phyloP scores from a whole-genome alignment of 1,140 invertebrate genomes.

The Pentalonia nigronervosa region DNA sequence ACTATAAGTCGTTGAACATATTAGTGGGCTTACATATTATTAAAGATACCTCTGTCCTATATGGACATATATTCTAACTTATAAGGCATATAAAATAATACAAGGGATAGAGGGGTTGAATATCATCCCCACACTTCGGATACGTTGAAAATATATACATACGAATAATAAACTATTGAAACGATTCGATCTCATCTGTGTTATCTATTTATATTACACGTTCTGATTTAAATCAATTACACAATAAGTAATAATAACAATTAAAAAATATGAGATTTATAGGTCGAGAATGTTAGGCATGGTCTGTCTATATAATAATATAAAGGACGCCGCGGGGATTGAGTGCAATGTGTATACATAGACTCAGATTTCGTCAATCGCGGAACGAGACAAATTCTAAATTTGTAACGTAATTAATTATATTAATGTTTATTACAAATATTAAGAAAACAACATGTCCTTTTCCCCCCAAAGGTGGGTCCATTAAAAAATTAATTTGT shows the following conservation, averaged over 20 bases:
- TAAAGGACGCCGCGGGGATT: not conserved
- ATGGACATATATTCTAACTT: too few species aligned
- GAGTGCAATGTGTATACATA: not conserved
- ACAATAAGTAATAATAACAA: not conserved
- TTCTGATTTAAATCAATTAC: not conserved
- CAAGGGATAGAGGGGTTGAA: too few species aligned
- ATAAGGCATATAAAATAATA: too few species aligned
- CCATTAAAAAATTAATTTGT: too few species aligned
- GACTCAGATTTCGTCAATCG: not conserved
- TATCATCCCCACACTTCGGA: too few species aligned
- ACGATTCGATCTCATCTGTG: not conserved
- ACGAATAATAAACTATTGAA: not conserved
- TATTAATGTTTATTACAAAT: not conserved
- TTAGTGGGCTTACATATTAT: too few species aligned
- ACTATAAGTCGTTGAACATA: too few species aligned
- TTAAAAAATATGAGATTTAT: not conserved
- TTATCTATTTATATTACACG: not conserved
- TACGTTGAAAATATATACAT: not conserved
- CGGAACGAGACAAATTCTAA: not conserved
- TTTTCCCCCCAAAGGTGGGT: too few species aligned
- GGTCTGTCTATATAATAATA: not conserved
- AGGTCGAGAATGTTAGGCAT: not conserved
- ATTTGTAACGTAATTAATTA: not conserved
- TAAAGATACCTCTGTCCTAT: too few species aligned
- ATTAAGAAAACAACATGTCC: not conserved